Evolutionary conservation across 2,888 invertebrate genomes (phyloP), one percentile per base, ranked within the genome.

Genomic region (Tineola bisselliella): DNA sequence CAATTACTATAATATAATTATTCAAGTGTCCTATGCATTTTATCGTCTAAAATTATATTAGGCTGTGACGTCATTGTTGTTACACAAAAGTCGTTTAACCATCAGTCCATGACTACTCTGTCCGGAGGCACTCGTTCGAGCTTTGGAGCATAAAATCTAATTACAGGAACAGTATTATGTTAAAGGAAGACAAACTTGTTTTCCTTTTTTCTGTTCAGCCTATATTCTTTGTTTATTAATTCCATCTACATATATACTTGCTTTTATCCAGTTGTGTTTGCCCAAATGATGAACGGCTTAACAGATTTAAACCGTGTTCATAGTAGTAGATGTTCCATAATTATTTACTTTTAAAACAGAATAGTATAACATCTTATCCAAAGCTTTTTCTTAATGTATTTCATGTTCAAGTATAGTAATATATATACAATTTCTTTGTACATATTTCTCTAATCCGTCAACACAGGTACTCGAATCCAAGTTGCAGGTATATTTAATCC

Each of bases 101-200:
- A 54, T n/a, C 54, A 25, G 25, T 3, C 54, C 54, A 25, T 54
- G 54, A 54, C 54, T 10, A 48, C 11, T 15, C 18, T 38, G 6
- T 38, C 38, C 38, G 33, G 31, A 10, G 58, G 58, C 58, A 31
- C 58, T 19, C 19, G 18, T 58, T 13, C 17, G 38, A 59, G 62
- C 65, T 64, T 62, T 60, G 60, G 63, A 64, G 64, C 62, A 62
- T 66, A 63, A 61, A 63, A 63, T 63, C 63, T 68, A 69, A 71
- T 67, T 67, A 61, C 58, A 58, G 30, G 48, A 10, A 48, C 17
- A 48, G 3, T 48, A 38, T 38, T 38, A 38, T 10, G 10, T 38
- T 38, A 38, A 38, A 38, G 38, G 38, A 38, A 12, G 10, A 38
- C 38, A 38, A 10, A 10, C 38, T 10, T 25, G 2, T 25, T 25